phyloP scores from a whole-genome alignment of 2,113 vertebrate genomes.

The Climacteris rufus region DNA sequence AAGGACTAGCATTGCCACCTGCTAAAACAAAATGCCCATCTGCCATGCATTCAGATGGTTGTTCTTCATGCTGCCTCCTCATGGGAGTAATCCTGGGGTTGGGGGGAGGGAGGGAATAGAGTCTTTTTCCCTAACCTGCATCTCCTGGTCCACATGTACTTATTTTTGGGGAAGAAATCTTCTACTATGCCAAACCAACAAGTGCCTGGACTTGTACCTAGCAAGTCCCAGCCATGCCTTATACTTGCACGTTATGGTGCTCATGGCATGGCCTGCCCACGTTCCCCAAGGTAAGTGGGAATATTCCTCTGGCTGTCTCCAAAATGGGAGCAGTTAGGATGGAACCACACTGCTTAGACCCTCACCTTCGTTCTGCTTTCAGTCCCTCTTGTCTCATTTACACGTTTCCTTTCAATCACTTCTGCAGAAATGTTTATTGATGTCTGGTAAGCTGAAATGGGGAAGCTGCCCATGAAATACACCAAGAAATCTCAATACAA shows the following conservation, averaged over 20 bases:
- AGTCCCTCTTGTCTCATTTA: not conserved
- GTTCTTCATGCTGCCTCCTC: not conserved
- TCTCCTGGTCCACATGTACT: accelerated
- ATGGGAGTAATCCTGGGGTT: not conserved
- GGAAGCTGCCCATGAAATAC: not conserved
- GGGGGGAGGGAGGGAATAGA: too few species aligned
- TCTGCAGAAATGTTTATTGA: not conserved
- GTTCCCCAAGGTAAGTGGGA: not conserved
- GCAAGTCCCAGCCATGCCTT: not conserved
- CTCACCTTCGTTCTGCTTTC: not conserved
- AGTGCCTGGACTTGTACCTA: not conserved
- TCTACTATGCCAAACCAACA: not conserved
- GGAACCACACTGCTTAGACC: not conserved
- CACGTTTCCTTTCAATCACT: not conserved
- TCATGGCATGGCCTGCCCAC: not conserved
- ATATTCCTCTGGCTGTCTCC: not conserved
- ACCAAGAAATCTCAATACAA: not conserved
- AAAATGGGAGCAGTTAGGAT: not conserved
- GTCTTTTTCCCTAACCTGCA: not conserved
- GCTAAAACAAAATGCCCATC: not conserved
- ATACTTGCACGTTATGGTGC: not conserved
- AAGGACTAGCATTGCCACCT: not conserved
- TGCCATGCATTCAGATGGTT: not conserved
- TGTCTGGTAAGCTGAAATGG: not conserved
- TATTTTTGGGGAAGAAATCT: not conserved